These are phyloP conservation scores for Opisthocomus hoazin DNA, from an alignment of 2,113 vertebrate genomes.

Conservation along the genomic window DNA sequence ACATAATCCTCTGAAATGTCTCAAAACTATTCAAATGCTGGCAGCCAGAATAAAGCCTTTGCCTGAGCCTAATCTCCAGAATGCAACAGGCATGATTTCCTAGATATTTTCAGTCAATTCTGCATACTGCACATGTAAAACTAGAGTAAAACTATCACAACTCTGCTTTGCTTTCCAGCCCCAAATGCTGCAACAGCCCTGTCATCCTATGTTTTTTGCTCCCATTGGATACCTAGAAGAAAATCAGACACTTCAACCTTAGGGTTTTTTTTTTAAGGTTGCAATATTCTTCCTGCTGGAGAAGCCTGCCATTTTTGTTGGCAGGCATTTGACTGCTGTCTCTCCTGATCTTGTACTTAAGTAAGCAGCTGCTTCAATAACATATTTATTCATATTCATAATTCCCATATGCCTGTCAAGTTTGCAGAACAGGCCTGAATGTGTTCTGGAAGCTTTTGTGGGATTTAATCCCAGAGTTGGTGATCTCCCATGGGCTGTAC, in stretches of 20 bases:
- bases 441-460: neutral
- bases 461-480: neutral
- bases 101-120: neutral
- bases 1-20: conserved; percentile 26
- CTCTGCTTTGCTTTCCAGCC: neutral
- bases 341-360: neutral
- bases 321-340: neutral
- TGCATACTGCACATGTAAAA: neutral
- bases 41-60: neutral
- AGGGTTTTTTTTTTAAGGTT: neutral
- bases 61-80: conserved; percentile 24
- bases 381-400: neutral
- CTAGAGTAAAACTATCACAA: neutral
- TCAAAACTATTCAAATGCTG: conserved; percentile 20
- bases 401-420: neutral
- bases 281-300: neutral
- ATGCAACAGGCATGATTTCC: neutral
- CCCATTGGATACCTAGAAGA: neutral
- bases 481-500: neutral
- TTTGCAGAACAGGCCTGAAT: neutral
- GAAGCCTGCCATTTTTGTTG: neutral
- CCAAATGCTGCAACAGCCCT: neutral
- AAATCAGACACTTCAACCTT: neutral
- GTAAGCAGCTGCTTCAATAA: neutral
- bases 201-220: neutral